Conservation (phyloP, 2,113 vertebrate species). For the Scopus umbretta region DNA sequence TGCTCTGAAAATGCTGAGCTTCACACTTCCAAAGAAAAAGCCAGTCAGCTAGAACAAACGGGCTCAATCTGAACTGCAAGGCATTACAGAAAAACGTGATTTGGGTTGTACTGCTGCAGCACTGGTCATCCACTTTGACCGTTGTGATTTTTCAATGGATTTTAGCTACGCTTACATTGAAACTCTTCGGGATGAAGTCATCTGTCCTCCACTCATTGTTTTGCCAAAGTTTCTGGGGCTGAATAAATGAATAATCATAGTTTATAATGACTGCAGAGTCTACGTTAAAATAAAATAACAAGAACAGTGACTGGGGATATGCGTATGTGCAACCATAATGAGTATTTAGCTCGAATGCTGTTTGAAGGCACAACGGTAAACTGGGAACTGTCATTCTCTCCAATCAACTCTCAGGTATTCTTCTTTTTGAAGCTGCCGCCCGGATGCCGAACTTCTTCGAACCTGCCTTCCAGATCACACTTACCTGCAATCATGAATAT, state of each 20-base stretch:
- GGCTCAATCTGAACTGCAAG: conserved; percentile 4
- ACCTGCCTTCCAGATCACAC: neutral
- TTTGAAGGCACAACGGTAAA: neutral
- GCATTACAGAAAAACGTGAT: neutral
- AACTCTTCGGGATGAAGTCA: neutral
- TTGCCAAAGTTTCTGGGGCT: neutral
- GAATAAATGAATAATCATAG: neutral
- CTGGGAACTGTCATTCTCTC: neutral
- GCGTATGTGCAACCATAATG: neutral
- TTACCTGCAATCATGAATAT: neutral
- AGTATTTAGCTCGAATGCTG: neutral
- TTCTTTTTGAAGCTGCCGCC: neutral
- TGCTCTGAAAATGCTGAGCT: conserved; percentile 63
- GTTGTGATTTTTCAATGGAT: neutral
- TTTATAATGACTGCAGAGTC: neutral
- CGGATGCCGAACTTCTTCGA: neutral
- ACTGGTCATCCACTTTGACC: neutral
- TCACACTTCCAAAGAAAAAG: conserved; percentile 58
- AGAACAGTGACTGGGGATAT: neutral
- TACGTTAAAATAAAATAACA: neutral
- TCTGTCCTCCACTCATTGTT: neutral
- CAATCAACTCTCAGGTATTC: neutral
- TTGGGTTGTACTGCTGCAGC: neutral
- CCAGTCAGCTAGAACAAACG: conserved; percentile 59
- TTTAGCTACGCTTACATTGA: neutral